These are phyloP conservation scores for Tetanocera ferruginea DNA, from an alignment of 2,888 invertebrate species.

Conservation along the genomic window DNA sequence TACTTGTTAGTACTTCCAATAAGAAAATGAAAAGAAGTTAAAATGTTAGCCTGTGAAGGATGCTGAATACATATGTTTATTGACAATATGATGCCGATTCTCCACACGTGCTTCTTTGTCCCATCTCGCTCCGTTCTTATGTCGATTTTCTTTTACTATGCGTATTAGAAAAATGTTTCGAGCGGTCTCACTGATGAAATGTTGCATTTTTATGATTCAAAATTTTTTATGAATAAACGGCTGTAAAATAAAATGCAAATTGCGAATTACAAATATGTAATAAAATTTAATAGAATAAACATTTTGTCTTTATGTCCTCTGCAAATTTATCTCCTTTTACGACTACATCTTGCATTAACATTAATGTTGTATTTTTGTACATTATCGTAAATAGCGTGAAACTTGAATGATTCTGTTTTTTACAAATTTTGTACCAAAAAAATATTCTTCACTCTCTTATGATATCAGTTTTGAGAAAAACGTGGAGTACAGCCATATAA, in stretches of 20 bases:
- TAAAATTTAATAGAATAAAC: constrained; percentile 67
- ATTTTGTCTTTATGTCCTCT: constrained; percentile 63
- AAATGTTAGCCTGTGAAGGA: neutral
- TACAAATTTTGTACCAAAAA: neutral
- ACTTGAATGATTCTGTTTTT: neutral
- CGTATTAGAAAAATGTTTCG: neutral
- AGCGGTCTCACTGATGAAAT: constrained; percentile 42
- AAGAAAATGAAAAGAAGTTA: neutral
- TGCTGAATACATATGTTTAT: neutral
- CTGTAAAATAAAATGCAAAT: constrained; percentile 66
- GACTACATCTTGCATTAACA: constrained; percentile 63
- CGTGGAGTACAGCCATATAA: neutral
- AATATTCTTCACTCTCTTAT: neutral
- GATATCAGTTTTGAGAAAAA: neutral
- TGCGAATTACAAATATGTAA: constrained; percentile 69
- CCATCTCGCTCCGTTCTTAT: constrained; percentile 28
- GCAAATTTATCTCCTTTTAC: constrained; percentile 61
- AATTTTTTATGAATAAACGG: constrained; percentile 59
- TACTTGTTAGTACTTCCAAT: neutral
- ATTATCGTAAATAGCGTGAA: constrained; percentile 65
- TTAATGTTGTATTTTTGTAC: constrained; percentile 61
- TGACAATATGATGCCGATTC: constrained; percentile 6
- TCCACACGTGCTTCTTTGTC: constrained; percentile 17
- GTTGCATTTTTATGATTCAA: constrained; percentile 63
- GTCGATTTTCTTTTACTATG: constrained; percentile 30